A percentile compares a stretch with the other conserved stretches of the same genome.
Conservation (phyloP, 2,888 invertebrate species). For the Hymenopus coronatus region DNA sequence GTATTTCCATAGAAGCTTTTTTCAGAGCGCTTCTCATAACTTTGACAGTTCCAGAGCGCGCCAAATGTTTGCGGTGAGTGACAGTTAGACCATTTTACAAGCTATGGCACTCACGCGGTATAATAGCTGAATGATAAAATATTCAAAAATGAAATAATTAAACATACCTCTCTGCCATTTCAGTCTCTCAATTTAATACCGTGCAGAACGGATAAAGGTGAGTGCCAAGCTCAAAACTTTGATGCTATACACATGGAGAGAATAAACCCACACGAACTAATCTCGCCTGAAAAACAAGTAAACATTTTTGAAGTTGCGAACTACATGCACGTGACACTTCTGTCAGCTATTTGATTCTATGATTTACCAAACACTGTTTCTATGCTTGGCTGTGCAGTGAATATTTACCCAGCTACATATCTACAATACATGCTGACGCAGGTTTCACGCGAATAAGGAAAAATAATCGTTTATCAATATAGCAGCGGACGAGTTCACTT, state of each 20-base stretch:
- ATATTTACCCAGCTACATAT: no score
- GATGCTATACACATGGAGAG: neutral
- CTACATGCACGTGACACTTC: neutral
- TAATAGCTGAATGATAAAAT: neutral
- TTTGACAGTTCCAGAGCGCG: neutral
- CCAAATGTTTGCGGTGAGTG: neutral
- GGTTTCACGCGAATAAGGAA: no score
- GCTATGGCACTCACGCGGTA: neutral
- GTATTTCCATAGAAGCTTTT: neutral
- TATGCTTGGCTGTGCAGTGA: no score
- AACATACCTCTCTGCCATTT: neutral
- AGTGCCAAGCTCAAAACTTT: neutral
- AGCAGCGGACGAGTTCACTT: no score
- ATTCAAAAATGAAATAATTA: neutral
- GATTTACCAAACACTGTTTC: no score
- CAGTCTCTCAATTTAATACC: neutral
- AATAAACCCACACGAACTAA: neutral
- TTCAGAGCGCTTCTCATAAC: neutral
- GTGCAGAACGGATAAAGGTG: neutral
- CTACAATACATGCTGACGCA: no score
- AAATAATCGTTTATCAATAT: no score
- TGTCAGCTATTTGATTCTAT: neutral
- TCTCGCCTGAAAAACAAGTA: neutral
- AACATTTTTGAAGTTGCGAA: neutral
- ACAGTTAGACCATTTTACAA: neutral